Evolutionary conservation across 2,888 invertebrate species (phyloP), one percentile per base, ranked within the genome.

Genomic region (Lamproptera curius): DNA sequence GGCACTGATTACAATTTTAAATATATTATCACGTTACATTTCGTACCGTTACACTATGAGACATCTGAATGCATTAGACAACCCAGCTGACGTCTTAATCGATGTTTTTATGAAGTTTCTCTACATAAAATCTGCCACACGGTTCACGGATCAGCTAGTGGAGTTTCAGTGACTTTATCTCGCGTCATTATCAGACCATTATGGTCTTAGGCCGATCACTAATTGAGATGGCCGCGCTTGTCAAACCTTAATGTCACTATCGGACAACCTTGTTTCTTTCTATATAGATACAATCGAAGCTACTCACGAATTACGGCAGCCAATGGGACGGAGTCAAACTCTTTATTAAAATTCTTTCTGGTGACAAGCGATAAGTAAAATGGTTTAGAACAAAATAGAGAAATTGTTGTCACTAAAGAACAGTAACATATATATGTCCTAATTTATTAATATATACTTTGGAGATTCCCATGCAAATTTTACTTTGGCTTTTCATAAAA

Each of bases 91-190:
- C 31, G 6, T 31, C n/a, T 31, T 31, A 31, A 31, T 31, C 11
- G 31, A 31, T 11, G 11, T 2, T 31, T 11, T 31, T n/a, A 31
- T 31, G 11, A 31, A 31, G n/a, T n/a, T n/a, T 20, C 3, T 13
- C 31, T 31, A 5, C 11, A 2, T 3, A 1, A 31, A n/a, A 31
- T 11, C 11, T 11, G 3, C 4, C n/a, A 11, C 31, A 11, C 11
- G n/a, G 11, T 31, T 31, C 31, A 11, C 31, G 2, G 20, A 20
- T n/a, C 31, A 31, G 2, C 13, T 13, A 9, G 13, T 31, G n/a
- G n/a, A 11, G 4, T 11, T 31, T 13, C 13, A 11, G 10, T 28
- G 34, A 43, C 39, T 17, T 49, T 49, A 49, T 49, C 48, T 49
- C 10, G 14, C 16, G 42, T 15, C n/a, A 43, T 28, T 16, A 43